phyloP scores from a whole-genome alignment of 2,113 vertebrate species.

The Hippocampus barbouri region DNA sequence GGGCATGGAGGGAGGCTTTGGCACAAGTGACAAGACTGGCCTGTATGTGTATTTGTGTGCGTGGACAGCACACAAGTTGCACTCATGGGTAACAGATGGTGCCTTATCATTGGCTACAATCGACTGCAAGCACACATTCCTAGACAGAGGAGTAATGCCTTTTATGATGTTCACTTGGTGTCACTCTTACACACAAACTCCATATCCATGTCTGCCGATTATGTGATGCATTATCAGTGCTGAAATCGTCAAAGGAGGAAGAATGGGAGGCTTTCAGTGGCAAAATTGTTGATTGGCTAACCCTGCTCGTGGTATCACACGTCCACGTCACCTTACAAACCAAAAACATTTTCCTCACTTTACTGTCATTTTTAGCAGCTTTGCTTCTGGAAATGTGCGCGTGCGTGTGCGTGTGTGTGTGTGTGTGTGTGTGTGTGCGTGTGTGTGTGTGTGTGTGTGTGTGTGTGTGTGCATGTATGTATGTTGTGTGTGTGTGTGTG shows the following conservation, averaged over 20 bases:
- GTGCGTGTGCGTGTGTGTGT: too few species aligned
- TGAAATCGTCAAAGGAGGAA: slow-evolving; percentile 5
- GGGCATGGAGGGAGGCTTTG: slow-evolving; percentile 33
- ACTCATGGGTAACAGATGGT: slow-evolving; percentile 72
- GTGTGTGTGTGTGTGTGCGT: too few species aligned
- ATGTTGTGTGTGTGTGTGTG: too few species aligned
- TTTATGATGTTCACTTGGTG: slow-evolving; percentile 62
- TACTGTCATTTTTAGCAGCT: slow-evolving; percentile 31
- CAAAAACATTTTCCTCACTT: slow-evolving; percentile 35
- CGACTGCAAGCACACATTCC: slow-evolving; percentile 66
- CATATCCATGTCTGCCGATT: slow-evolving; percentile 22
- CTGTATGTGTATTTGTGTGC: slow-evolving; percentile 48
- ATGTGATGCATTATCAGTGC: slow-evolving; percentile 18
- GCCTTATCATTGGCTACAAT: slow-evolving; percentile 72
- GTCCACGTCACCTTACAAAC: not conserved
- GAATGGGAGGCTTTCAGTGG: slow-evolving; percentile 9
- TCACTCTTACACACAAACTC: slow-evolving; percentile 62
- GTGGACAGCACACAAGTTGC: slow-evolving; percentile 50
- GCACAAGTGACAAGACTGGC: slow-evolving; percentile 47
- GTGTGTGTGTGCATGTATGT: too few species aligned
- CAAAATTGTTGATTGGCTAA: slow-evolving; percentile 27
- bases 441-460: too few species aligned
- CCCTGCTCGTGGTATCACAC: not conserved
- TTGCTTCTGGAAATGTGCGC: slow-evolving; percentile 8
- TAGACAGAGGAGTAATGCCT: slow-evolving; percentile 73